A percentile compares a stretch with the other conserved stretches of the same genome.
Evolutionary conservation across 2,888 invertebrate genomes (phyloP).

Genomic region (Cenopis cana): DNA sequence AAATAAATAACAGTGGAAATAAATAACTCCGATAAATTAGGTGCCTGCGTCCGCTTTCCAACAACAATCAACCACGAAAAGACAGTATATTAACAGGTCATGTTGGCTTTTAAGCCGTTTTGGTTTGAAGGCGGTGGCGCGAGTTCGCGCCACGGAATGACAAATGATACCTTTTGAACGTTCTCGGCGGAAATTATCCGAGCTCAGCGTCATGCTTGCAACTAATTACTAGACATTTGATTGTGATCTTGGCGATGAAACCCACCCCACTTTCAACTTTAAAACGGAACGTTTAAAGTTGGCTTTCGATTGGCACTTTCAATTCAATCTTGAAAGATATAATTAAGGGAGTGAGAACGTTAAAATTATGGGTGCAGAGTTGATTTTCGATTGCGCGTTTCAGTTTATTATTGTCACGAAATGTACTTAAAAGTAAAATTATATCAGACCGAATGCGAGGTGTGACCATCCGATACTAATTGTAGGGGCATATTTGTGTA

Average conservation of each 20-base stretch:
- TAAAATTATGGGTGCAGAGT: neutral
- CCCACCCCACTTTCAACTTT: neutral
- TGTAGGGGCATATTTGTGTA: conserved; percentile 75
- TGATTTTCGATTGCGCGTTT: neutral
- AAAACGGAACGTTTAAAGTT: neutral
- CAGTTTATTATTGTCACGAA: conserved; percentile 77
- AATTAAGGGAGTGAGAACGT: neutral
- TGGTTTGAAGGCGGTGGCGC: conserved; percentile 38
- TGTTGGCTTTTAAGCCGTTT: neutral
- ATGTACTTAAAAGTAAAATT: conserved; percentile 83
- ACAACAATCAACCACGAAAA: neutral
- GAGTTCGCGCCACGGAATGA: conserved; percentile 80
- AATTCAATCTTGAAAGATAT: neutral
- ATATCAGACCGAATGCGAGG: conserved; percentile 79
- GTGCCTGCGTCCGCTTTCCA: conserved; percentile 77
- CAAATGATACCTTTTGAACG: conserved; percentile 83
- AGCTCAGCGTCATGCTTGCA: conserved; percentile 79
- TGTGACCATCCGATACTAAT: conserved; percentile 84
- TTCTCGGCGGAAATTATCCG: conserved; percentile 82
- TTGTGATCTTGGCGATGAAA: conserved; percentile 67
- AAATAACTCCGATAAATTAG: conserved; percentile 80
- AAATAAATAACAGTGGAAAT: conserved; percentile 76
- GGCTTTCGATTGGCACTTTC: neutral
- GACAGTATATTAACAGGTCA: too few species aligned
- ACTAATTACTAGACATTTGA: conserved; percentile 84